Percentiles rank a stretch among this genome's conserved stretches.
Evolutionary conservation across 2,888 invertebrate species (phyloP).

Genomic region (Microchrysa polita): DNA sequence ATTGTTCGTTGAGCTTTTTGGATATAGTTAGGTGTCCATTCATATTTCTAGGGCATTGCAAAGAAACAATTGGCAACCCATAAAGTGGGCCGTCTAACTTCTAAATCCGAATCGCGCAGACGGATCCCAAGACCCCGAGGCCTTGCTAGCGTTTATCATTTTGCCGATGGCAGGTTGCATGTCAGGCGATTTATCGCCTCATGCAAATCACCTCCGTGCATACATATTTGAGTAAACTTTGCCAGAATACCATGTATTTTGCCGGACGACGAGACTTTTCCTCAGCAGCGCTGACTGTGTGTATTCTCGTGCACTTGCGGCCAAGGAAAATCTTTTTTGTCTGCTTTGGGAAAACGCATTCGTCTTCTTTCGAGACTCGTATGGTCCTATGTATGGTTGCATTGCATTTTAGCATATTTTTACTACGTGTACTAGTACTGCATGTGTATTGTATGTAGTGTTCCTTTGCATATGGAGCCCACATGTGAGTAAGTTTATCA

Average conservation of each 20-base stretch:
- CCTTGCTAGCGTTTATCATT: slow-evolving; percentile 39
- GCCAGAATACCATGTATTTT: slow-evolving; percentile 16
- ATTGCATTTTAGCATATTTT: too few relatives aligned
- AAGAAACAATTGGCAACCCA: slow-evolving; percentile 17
- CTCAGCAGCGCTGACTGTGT: not conserved
- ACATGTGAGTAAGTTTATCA: slow-evolving; percentile 33
- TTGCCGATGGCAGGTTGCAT: slow-evolving; percentile 43
- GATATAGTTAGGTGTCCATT: too few relatives aligned
- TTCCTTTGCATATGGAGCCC: slow-evolving; percentile 4
- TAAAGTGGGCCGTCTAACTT: slow-evolving; percentile 7
- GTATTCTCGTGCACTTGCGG: not conserved
- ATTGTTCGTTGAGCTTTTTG: too few relatives aligned
- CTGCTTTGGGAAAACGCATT: slow-evolving; percentile 31
- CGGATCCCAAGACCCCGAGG: slow-evolving; percentile 33
- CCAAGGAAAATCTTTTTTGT: slow-evolving; percentile 7
- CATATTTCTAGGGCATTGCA: too few relatives aligned
- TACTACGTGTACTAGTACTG: too few relatives aligned
- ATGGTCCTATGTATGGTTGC: slow-evolving; percentile 27
- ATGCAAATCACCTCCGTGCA: slow-evolving; percentile 32
- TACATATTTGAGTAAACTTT: too few relatives aligned
- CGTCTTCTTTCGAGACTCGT: slow-evolving; percentile 22
- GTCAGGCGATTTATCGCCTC: slow-evolving; percentile 42
- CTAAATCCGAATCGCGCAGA: slow-evolving; percentile 12
- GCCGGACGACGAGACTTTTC: slow-evolving; percentile 39
- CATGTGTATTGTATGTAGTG: too few relatives aligned